Conservation (phyloP, 2,113 vertebrate genomes). For the Dasyornis broadbenti region DNA sequence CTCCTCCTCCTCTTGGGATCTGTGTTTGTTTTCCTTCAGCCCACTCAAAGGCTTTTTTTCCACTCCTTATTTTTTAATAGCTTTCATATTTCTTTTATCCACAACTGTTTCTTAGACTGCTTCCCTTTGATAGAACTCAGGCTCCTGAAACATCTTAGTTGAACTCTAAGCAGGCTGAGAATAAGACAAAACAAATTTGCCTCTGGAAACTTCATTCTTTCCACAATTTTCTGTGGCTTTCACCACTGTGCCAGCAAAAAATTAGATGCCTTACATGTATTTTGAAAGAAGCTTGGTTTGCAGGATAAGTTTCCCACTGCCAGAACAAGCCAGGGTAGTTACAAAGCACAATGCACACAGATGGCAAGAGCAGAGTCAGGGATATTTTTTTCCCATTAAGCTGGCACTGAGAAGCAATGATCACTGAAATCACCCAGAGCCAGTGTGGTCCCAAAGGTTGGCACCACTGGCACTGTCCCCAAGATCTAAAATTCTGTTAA, state of each 20-base stretch:
- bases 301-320: background rate
- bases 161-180: constrained; percentile 19
- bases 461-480: background rate
- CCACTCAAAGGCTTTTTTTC: background rate
- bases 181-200: constrained; percentile 29
- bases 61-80: background rate
- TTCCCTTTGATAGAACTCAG: background rate
- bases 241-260: background rate
- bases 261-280: background rate
- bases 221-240: constrained; percentile 43
- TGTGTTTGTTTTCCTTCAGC: constrained; percentile 37
- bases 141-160: background rate
- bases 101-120: constrained; percentile 9
- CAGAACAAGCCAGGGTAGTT: background rate
- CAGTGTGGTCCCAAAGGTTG: rapidly evolving
- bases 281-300: background rate
- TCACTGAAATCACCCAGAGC: background rate
- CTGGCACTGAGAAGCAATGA: background rate
- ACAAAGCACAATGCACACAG: background rate
- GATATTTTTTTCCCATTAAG: background rate
- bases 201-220: constrained; percentile 41
- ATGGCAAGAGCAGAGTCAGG: background rate
- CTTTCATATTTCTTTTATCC: constrained; percentile 28
- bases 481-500: background rate
- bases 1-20: background rate